Evolutionary conservation across 2,888 invertebrate genomes (phyloP), one percentile per base, ranked within the genome.

Genomic region (Amiota minor): DNA sequence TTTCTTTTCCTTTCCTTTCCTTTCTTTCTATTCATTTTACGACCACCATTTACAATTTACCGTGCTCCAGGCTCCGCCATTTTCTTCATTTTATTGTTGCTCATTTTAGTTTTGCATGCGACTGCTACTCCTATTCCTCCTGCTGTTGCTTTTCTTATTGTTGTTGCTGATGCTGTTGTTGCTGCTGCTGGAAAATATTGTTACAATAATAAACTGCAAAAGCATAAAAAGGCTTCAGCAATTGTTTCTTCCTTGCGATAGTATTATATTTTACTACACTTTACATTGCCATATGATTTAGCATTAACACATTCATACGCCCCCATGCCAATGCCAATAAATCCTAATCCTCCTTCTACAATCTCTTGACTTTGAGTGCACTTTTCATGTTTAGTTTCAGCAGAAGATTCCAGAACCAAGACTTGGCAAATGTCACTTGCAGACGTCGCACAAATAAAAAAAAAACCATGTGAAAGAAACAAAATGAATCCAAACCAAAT

Each of bases 351-450:
- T 16, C 6, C 45, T 62, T 45, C 45, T 35, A 11, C 12, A 23
- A 23, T 35, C 6, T 35, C 12, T 53, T 62, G 23, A 45, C 67
- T 68, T 23, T 68, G 23, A 68, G 67, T 68, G 35, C 67, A 50
- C 67, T 68, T 68, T 68, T 50, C 20, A 68, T 68, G 50, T 68
- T 49, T 23, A n/a, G 53, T 10, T n/a, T 53, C n/a, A n/a, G 14
- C 6, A 53, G 12, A 2, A 11, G 12, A 14, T 53, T 35, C 35
- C 35, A 35, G 6, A 35, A 35, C 6, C 53, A n/a, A n/a, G 35
- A 68, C 67, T 68, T 68, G 14, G 53, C 14, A 23, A 68, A 68
- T 68, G 67, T 68, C 67, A 53, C 12, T 68, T 11, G 35, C 67
- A 68, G 67, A 53, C 65, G 65, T 16, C 3, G 53, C 12, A 23